Percentiles rank a stretch among this genome's conserved stretches.
phyloP scores from a whole-genome alignment of 2,797 vertebrate genomes.

The Sebastes taczanowskii region DNA sequence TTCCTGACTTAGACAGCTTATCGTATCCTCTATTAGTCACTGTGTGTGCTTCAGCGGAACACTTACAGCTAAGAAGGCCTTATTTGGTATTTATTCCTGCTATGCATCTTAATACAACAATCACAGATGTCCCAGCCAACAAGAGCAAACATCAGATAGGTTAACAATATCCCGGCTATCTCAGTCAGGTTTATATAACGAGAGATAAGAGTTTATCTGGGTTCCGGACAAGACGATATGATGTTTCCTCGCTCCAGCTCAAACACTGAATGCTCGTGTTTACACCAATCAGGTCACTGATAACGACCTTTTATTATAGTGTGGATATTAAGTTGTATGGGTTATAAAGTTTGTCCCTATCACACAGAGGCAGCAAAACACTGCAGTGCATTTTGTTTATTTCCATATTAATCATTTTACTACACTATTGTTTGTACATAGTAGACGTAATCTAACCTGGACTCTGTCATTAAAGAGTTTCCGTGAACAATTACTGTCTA shows the following conservation, averaged over 20 bases:
- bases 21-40: background rate
- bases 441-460: background rate
- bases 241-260: background rate
- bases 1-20: background rate
- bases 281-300: background rate
- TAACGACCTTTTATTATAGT: slow-evolving; percentile 1
- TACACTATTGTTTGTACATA: background rate
- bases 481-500: background rate
- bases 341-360: background rate
- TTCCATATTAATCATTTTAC: background rate
- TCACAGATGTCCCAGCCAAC: background rate
- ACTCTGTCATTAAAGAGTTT: background rate
- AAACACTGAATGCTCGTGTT: background rate
- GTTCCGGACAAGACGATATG: background rate
- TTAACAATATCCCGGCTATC: background rate
- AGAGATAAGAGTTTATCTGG: slow-evolving; percentile 37
- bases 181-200: background rate
- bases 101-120: background rate
- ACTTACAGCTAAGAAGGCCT: background rate
- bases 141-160: background rate
- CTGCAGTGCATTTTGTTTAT: background rate
- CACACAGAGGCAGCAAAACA: background rate
- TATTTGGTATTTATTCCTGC: background rate
- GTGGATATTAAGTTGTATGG: background rate
- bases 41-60: background rate